phyloP scores from a whole-genome alignment of 2,888 invertebrate genomes.

The Escarpia spicata region DNA sequence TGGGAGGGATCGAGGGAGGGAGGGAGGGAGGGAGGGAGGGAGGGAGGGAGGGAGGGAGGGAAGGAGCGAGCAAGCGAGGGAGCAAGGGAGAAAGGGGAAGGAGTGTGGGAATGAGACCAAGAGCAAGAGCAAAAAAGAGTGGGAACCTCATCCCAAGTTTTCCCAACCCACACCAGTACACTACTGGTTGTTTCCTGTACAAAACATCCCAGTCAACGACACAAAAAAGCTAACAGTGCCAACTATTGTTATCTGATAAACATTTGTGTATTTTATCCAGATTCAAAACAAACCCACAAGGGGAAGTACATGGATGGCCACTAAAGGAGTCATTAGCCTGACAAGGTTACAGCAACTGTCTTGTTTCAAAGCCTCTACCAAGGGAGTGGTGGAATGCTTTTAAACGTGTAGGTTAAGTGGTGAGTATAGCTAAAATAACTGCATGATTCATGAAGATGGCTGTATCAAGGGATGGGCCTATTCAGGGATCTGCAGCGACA shows the following conservation, averaged over 20 bases:
- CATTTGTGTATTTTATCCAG: background rate
- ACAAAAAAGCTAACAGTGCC: background rate
- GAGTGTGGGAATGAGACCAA: too few species aligned
- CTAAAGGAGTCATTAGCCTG: background rate
- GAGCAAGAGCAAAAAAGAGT: too few species aligned
- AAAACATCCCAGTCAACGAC: background rate
- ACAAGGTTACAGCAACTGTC: background rate
- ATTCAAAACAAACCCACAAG: background rate
- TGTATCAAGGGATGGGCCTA: background rate
- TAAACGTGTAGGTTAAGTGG: background rate
- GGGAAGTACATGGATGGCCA: background rate
- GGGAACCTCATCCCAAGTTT: too few species aligned
- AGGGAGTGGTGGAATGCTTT: background rate
- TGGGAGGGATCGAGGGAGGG: too few species aligned
- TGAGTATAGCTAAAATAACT: background rate
- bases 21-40: too few species aligned
- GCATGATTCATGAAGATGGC: background rate
- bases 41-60: too few species aligned
- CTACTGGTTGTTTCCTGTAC: too few species aligned
- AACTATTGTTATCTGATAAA: background rate
- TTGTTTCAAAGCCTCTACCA: background rate
- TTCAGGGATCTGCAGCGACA: background rate
- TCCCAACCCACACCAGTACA: too few species aligned
- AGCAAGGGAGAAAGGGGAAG: too few species aligned
- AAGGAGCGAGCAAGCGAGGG: too few species aligned